Base-by-base conservation (phyloP, 2,797 vertebrate genomes). In the Enteromius unitaeniatus region DNA sequence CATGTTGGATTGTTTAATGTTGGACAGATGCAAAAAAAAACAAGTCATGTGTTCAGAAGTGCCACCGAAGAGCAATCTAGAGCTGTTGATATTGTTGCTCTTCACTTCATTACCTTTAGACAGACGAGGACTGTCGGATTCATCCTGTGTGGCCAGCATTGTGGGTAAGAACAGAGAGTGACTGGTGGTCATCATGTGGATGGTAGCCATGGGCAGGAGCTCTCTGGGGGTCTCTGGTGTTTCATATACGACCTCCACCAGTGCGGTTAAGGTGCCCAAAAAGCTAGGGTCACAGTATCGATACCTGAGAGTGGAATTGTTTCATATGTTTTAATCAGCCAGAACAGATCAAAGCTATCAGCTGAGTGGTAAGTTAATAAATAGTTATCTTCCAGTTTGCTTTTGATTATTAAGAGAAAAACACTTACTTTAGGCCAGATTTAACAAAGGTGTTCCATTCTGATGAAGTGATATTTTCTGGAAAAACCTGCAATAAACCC, bases 161-260 rank as follows among this genome's bases (percentile, higher is more conserved):
- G 91, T 91, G 81, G 97, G 94, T 91, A 99, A 88, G 90, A 99
- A 99, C 70, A 96, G 92, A 10, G 98, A 99, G 87, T 99, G 98
- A 90, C 96, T 98, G 15, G 92, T 97, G 90, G 94, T 91, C 98
- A 99, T 98, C 95, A 94, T 94, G 88, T 99, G 95, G 65, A 99
- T 60, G 28, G 92, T 93, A 0, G 95, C 86, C 4, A 96, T 90
- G 26, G 93, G 94, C 60, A 97, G 65, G 82, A 98, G 93, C 67
- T 89, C 90, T 28, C 92, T 81, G 2, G 90, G 53, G 28, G 83
- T 85, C 17, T 93, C 93, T 4, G 47, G 34, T 0, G 86, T 86
- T 1, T 37, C 68, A 19, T 98, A 97, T 19, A 98, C 87, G 17
- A 91, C 47, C 26, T 93, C 91, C 74, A 95, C 13, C 74, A 96